Evolutionary conservation across 64 coral and sea anemone species (phyloP).

Genomic region (Montipora efflorescens): DNA sequence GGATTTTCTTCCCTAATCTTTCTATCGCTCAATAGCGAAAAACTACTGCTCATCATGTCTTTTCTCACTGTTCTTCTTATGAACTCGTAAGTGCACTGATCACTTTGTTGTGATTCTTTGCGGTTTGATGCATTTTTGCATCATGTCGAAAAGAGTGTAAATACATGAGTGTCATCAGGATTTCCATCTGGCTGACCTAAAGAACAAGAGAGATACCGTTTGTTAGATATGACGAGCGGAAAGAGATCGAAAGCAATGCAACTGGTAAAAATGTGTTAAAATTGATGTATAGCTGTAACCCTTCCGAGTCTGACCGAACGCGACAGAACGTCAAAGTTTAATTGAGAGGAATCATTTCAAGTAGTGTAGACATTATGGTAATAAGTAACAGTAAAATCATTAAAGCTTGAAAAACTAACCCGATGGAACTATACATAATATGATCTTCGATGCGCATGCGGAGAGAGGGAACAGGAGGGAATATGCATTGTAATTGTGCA

Average conservation of each 20-base stretch:
- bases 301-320: not conserved
- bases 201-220: not conserved
- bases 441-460: not conserved
- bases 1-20: not conserved
- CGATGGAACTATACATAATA: not conserved
- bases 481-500: not conserved
- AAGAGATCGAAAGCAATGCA: not conserved
- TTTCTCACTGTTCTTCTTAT: not conserved
- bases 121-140: conserved; percentile 1
- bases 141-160: not conserved
- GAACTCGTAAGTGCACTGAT: not conserved
- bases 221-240: not conserved
- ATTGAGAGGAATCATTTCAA: not conserved
- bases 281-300: not conserved
- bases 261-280: not conserved
- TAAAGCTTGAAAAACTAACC: not conserved
- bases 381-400: not conserved
- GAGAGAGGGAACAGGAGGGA: not conserved
- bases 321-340: not conserved
- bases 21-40: not conserved
- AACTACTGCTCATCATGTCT: not conserved
- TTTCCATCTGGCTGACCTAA: conserved; percentile 17
- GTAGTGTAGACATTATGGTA: not conserved
- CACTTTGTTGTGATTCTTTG: not conserved
- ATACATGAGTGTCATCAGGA: conserved; percentile 10